phyloP scores from a whole-genome alignment of 2,797 vertebrate species.

The Arremon brunneinucha region DNA sequence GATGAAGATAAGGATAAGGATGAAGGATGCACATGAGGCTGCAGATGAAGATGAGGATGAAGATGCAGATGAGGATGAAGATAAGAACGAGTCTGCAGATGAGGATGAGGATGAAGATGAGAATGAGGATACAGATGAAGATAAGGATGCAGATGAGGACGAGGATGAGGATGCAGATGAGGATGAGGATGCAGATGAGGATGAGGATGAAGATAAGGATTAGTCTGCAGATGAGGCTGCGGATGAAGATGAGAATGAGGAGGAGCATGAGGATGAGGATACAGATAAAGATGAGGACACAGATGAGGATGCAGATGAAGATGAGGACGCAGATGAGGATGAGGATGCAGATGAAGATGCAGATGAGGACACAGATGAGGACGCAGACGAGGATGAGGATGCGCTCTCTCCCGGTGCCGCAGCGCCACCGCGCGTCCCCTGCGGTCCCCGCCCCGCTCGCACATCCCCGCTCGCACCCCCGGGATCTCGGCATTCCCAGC shows the following conservation, averaged over 20 bases:
- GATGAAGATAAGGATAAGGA: too few species aligned
- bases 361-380: background rate
- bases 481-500: accelerated
- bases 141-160: accelerated
- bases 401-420: background rate
- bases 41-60: accelerated
- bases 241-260: too few species aligned
- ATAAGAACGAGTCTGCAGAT: accelerated
- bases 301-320: accelerated
- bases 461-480: accelerated
- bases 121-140: accelerated
- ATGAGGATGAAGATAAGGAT: background rate
- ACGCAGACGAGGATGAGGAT: accelerated
- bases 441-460: accelerated
- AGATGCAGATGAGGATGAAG: accelerated
- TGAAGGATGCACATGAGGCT: too few species aligned
- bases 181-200: accelerated
- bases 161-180: accelerated
- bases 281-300: accelerated
- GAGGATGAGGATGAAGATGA: accelerated
- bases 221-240: accelerated
- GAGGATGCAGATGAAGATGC: accelerated
- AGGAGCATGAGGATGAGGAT: accelerated
- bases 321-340: accelerated
- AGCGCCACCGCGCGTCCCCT: constrained; percentile 43